Base-by-base conservation (phyloP, 2,113 vertebrate genomes). In the Hemiprocne comata region DNA sequence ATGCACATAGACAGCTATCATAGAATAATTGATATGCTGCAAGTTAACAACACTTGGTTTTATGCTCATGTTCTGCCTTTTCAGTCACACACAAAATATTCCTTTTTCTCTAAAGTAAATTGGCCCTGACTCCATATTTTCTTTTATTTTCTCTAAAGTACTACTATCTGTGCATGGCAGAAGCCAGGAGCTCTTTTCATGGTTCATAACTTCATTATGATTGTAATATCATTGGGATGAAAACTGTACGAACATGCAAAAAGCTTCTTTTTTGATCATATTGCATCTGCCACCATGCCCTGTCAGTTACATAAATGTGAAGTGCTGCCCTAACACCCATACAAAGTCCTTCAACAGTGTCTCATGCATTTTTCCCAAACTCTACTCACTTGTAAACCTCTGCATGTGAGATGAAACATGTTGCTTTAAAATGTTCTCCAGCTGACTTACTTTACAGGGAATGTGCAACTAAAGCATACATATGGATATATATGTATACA, bases 121-220 rank as follows among this genome's bases (percentile, higher is more conserved):
- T 75, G 12, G 7, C 7, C 14, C 29, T n/a, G 21, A 83, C 58
- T 21, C 51, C 36, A 38, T 69, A 54, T 76, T 78, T 87, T n/a
- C 46, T 86, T 88, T 88, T 58, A 46, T 80, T 88, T 93, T 88
- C 34, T 62, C 34, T 58, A 13, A 80, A 91, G 31, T 80, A 31
- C 18, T 79, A 25, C 38, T 36, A 64, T 89, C 72, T 89, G 61
- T 53, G 60, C 28, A 44, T 75, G 40, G 34, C n/a, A 80, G n/a
- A 42, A 87, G 13, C 13, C 54, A 72, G 73, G 50, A 89, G 10
- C 18, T 74, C 36, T 58, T 60, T 21, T 40, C 21, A 23, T 25
- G 9, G 51, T 15, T 84, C 26, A 75, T 14, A 57, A 29, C 33
- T 50, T 46, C 23, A 11, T 72, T 87, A 71, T 1, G 0, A 34